phyloP scores from a whole-genome alignment of 64 coral and sea anemone genomes.

The Pocillopora verrucosa region DNA sequence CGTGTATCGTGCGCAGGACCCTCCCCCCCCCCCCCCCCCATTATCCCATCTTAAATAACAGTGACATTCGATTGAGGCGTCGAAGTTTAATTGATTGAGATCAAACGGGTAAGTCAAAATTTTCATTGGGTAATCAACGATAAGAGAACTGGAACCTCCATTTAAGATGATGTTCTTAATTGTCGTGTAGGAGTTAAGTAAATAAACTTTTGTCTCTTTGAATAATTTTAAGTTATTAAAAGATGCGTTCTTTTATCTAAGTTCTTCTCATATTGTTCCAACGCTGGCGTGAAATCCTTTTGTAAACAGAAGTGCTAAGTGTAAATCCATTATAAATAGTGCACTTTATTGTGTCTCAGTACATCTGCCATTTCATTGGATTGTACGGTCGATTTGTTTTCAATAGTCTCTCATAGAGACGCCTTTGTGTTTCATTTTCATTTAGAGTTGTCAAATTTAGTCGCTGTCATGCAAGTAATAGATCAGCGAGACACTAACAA shows the following conservation, averaged over 20 bases:
- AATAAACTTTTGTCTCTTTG: not conserved
- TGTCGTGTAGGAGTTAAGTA: too few relatives aligned
- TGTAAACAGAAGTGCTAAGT: not conserved
- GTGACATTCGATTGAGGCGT: too few relatives aligned
- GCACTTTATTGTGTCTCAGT: conserved; percentile 27
- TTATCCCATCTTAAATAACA: too few relatives aligned
- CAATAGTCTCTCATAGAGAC: not conserved
- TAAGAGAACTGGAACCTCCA: too few relatives aligned
- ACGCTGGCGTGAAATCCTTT: not conserved
- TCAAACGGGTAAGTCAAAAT: too few relatives aligned
- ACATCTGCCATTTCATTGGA: conserved; percentile 12
- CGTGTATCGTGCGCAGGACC: too few relatives aligned
- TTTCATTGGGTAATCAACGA: too few relatives aligned
- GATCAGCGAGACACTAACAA: not conserved
- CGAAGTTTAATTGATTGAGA: too few relatives aligned
- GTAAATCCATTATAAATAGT: conserved; percentile 40
- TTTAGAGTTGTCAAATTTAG: not conserved
- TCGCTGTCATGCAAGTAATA: not conserved
- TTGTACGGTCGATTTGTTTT: conserved; percentile 32
- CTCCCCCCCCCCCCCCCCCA: too few relatives aligned
- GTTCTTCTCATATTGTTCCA: not conserved
- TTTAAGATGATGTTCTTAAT: too few relatives aligned
- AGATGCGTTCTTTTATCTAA: not conserved
- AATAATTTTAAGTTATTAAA: not conserved
- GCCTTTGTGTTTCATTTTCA: conserved; percentile 13